A percentile compares a stretch with the other conserved stretches of the same genome.
Evolutionary conservation across 2,113 vertebrate genomes (phyloP).

Genomic region (Toxostoma redivivum): DNA sequence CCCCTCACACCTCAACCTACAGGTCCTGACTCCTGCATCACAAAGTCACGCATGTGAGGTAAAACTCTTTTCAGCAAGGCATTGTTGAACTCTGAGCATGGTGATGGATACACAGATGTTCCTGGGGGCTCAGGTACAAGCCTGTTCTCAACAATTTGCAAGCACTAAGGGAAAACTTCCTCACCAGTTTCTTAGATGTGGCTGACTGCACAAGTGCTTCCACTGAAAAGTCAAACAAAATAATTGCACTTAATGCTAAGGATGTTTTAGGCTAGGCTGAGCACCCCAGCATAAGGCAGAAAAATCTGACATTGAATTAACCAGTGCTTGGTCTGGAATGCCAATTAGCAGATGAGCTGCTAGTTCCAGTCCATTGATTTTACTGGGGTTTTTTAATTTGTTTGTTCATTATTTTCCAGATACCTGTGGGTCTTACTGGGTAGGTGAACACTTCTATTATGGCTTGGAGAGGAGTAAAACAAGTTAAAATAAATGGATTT

Average conservation of each 20-base stretch:
- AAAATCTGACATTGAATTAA: neutral
- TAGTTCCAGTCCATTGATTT: neutral
- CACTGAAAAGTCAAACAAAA: neutral
- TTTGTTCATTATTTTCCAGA: neutral
- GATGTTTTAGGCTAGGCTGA: neutral
- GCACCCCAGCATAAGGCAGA: neutral
- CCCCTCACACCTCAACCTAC: neutral
- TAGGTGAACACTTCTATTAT: neutral
- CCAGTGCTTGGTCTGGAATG: neutral
- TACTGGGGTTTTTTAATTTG: neutral
- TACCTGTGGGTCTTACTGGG: neutral
- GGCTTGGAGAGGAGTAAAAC: neutral
- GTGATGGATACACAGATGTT: neutral
- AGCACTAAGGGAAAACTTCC: neutral
- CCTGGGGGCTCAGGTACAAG: neutral
- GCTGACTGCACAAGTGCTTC: neutral
- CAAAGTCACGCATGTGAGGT: rapidly evolving
- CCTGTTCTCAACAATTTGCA: neutral
- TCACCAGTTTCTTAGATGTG: neutral
- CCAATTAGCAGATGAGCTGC: neutral
- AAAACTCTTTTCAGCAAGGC: neutral
- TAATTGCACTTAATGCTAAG: neutral
- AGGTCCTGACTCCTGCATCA: neutral
- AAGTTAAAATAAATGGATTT: neutral
- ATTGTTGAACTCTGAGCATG: neutral